Percentiles rank a stretch among this genome's conserved stretches.
phyloP scores from a whole-genome alignment of 2,797 vertebrate species.

The Acestrorhynchus altus region DNA sequence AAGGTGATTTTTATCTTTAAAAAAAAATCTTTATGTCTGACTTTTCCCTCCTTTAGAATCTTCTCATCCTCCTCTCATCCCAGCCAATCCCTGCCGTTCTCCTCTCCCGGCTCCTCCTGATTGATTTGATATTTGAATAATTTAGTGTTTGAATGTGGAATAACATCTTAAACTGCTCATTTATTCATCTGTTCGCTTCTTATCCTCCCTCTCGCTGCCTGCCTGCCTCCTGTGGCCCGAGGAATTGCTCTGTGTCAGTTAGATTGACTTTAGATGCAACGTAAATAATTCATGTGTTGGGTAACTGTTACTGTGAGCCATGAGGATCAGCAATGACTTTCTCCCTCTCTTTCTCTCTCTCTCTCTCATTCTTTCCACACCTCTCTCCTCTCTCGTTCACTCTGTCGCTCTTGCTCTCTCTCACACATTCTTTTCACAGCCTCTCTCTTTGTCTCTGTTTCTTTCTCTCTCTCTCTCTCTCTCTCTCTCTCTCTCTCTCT shows the following conservation, averaged over 20 bases:
- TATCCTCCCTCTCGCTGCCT: constrained; percentile 12
- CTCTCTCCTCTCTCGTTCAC: constrained; percentile 9
- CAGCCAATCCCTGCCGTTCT: constrained; percentile 27
- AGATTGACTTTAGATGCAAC: constrained; percentile 77
- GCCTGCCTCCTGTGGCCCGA: constrained; percentile 59
- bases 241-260: constrained; percentile 72
- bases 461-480: background rate
- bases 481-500: background rate
- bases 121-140: constrained; percentile 58
- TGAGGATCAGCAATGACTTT: constrained; percentile 29
- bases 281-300: constrained; percentile 77
- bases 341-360: constrained; percentile 20
- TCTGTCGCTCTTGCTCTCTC: background rate
- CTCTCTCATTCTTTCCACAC: constrained; percentile 4
- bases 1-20: no score
- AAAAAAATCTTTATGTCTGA: background rate
- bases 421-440: background rate
- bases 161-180: constrained; percentile 49
- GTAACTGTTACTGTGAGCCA: constrained; percentile 66
- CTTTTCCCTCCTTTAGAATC: constrained; percentile 8
- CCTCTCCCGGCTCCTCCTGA: constrained; percentile 36
- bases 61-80: constrained; percentile 8
- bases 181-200: constrained; percentile 34
- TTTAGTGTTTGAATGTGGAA: constrained; percentile 45
- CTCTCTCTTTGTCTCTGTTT: background rate